Base-by-base conservation (phyloP, 2,888 invertebrate genomes). In the Andrena dorsata region DNA sequence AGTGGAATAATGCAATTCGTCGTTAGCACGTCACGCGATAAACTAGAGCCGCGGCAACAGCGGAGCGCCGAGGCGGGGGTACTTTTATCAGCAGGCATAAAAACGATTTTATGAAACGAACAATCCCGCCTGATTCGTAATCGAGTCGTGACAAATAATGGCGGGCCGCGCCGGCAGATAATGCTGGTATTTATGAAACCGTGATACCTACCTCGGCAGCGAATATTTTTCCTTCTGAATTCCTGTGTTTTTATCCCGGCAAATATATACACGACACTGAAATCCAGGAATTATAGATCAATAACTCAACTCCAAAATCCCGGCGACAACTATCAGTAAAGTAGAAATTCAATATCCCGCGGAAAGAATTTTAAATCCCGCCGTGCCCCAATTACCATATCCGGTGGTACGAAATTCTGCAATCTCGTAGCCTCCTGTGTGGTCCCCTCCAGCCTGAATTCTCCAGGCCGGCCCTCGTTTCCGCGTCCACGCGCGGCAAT, bases 131-230 rank as follows among this genome's bases (percentile, higher is more conserved):
- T 61, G 70, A 75, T 63, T 70, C 49, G 49, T 49, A 56, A 71
- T 58, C 70, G 35, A 28, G 32, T 23, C 56, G 28, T 51, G 60
- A 66, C 47, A 81, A 79, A 74, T 81, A 60, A 70, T 56, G 69
- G 71, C 10, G 61, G 35, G 10, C 10, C 41, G 49, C 6, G 8
- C 23, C 6, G 23, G 61, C n/a, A 26, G 80, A 77, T 80, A 80
- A 77, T 80, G 30, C 70, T 47, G 16, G 65, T 77, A 80, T 80
- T 77, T 77, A 80, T 80, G 66, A 66, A 66, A 61, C 2, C 51
- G 4, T 16, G 56, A 65, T 77, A 66, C 28, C 26, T 26, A 41
- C 41, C 26, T n/a, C 0, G n/a, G 4, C 0, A 26, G 3, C 32
- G 51, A 76, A 76, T 60, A 70, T 41, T 26, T 60, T 41, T 23